These are phyloP conservation scores for Reticulitermes lucifugus DNA, from an alignment of 2,888 invertebrate species.

Conservation along the genomic window DNA sequence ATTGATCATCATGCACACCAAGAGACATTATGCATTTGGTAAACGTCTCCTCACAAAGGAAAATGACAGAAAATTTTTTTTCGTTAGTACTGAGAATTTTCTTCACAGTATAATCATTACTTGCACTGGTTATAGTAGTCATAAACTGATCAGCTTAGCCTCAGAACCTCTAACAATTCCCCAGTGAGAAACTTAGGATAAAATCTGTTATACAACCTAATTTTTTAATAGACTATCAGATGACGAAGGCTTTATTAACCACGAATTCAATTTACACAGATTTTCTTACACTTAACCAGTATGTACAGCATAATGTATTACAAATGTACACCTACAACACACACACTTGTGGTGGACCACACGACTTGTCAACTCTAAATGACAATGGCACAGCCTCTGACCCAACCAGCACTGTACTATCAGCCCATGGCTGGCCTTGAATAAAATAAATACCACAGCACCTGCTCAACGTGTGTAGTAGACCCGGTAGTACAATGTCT, in stretches of 20 bases:
- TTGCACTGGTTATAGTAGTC: too few species aligned
- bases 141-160: too few species aligned
- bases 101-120: too few species aligned
- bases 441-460: not conserved
- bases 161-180: too few species aligned
- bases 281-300: not conserved
- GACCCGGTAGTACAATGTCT: constrained; percentile 98
- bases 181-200: too few species aligned
- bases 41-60: too few species aligned
- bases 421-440: not conserved
- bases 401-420: not conserved
- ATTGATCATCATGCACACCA: too few species aligned
- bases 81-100: too few species aligned
- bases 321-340: constrained; percentile 2
- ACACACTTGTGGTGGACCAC: not conserved
- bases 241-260: not conserved
- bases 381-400: not conserved
- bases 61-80: too few species aligned
- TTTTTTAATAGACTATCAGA: too few species aligned
- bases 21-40: too few species aligned
- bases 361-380: not conserved
- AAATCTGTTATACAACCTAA: too few species aligned
- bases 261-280: not conserved
- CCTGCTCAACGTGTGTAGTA: constrained; percentile 84
- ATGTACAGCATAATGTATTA: not conserved